phyloP scores from a whole-genome alignment of 2,797 vertebrate species.

The Sardinella longiceps region DNA sequence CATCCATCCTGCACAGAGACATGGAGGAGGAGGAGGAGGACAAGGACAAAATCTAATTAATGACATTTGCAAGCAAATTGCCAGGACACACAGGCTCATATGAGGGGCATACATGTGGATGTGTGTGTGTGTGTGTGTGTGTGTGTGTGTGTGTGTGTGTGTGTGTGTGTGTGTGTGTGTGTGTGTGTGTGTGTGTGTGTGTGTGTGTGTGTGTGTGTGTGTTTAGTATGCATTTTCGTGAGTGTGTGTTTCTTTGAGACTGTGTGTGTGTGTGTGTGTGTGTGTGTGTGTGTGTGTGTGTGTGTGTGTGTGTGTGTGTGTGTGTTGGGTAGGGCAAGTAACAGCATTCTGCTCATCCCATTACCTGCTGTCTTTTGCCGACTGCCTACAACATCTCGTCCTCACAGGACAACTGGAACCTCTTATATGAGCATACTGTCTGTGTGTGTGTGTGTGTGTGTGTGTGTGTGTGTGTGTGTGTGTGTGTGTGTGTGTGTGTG shows the following conservation, averaged over 20 bases:
- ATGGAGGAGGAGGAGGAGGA: conserved; percentile 66
- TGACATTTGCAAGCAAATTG: conserved; percentile 75
- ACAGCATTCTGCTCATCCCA: too few species aligned
- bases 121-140: not conserved
- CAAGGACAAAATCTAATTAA: conserved; percentile 79
- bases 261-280: too few species aligned
- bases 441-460: too few species aligned
- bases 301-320: not conserved
- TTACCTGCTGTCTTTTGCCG: not conserved
- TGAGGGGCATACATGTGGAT: not conserved
- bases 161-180: not conserved
- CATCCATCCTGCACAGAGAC: conserved; percentile 62
- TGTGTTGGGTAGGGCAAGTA: too few species aligned
- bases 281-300: not conserved
- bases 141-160: too few species aligned
- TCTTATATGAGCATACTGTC: not conserved
- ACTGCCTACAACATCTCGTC: not conserved
- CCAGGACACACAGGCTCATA: conserved; percentile 35
- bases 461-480: not conserved
- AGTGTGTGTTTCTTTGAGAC: too few species aligned
- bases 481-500: not conserved
- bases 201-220: too few species aligned
- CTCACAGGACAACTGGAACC: not conserved
- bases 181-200: not conserved
- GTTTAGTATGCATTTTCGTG: too few species aligned